These are phyloP conservation scores for Harpalus rufipes DNA, from an alignment of 2,888 invertebrate genomes.

Conservation along the genomic window DNA sequence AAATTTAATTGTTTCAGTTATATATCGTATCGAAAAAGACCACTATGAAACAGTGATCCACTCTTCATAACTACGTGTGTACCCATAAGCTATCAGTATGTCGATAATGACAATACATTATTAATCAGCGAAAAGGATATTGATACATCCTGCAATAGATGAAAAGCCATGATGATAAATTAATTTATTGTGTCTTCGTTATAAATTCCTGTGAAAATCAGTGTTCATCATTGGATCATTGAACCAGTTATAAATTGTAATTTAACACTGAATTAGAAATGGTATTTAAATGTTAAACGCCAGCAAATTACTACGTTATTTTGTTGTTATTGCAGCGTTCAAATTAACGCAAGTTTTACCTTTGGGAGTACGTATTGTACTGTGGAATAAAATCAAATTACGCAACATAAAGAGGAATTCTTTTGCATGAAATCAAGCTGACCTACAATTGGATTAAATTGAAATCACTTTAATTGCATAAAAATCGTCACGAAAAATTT, in stretches of 20 bases:
- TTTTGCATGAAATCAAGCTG: conserved; percentile 1
- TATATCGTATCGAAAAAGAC: no score
- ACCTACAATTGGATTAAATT: neutral
- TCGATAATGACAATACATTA: no score
- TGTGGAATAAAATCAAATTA: neutral
- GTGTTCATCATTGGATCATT: conserved; percentile 5
- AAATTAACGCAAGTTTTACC: conserved; percentile 7
- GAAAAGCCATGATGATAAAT: neutral
- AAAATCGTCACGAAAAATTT: conserved; percentile 5
- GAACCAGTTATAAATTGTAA: conserved; percentile 29
- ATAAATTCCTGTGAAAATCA: neutral
- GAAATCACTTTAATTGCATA: conserved; percentile 6
- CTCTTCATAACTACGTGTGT: no score
- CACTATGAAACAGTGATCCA: no score
- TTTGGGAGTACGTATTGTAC: neutral
- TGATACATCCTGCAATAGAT: neutral
- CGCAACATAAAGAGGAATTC: neutral
- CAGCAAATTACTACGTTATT: conserved; percentile 13
- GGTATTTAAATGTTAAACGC: conserved; percentile 29
- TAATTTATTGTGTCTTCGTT: neutral
- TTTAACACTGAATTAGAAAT: conserved; percentile 26
- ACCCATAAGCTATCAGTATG: no score
- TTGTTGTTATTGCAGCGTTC: conserved; percentile 13
- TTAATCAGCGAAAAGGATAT: neutral
- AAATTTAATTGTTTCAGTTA: no score